phyloP scores from a whole-genome alignment of 1,140 invertebrate genomes.

The Brachionus koreanus region DNA sequence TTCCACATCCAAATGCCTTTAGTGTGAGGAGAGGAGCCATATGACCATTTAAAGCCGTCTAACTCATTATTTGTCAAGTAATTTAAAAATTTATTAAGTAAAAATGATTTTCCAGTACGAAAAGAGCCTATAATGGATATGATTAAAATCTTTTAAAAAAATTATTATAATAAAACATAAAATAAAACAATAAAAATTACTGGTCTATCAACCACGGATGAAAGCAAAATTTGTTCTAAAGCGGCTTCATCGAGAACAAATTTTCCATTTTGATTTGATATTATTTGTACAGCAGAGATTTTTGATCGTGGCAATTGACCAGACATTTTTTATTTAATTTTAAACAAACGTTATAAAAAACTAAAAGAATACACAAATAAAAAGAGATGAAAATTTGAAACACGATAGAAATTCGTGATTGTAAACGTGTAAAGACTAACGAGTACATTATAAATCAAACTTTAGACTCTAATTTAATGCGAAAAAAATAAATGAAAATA shows the following conservation, averaged over 20 bases:
- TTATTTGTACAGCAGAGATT: background rate
- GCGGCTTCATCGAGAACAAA: background rate
- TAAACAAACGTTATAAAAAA: background rate
- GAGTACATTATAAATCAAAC: background rate
- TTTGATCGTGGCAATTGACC: background rate
- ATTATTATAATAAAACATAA: background rate
- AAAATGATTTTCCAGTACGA: conserved; percentile 82
- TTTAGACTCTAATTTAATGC: background rate
- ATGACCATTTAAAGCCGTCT: background rate
- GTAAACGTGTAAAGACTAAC: background rate
- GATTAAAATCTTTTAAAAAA: background rate
- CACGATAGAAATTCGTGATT: background rate
- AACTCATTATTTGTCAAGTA: background rate
- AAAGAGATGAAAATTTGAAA: background rate
- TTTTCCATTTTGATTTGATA: conserved; percentile 4
- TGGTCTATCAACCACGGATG: background rate
- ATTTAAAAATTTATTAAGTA: conserved; percentile 65
- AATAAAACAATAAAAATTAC: background rate
- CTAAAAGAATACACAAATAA: background rate
- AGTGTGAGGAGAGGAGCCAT: conserved; percentile 74
- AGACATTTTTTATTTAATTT: background rate
- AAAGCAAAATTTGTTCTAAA: background rate
- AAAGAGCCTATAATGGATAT: conserved; percentile 72
- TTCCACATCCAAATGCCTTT: conserved; percentile 88
- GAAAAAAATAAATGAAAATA: background rate